phyloP scores from a whole-genome alignment of 2,888 invertebrate species.

The Anthrax anthrax region DNA sequence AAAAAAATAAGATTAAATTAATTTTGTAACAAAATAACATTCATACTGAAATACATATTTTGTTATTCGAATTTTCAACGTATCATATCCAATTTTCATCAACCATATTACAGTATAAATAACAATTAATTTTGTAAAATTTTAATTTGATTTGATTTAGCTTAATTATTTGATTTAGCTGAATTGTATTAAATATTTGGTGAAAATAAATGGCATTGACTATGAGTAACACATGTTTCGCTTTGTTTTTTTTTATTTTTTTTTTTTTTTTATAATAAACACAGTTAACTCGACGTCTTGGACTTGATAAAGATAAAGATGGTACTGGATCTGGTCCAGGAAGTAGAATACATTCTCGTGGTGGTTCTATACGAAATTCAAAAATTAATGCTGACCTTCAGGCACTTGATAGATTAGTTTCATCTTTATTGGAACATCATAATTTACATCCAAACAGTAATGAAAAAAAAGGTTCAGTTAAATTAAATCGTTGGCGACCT shows the following conservation, averaged over 20 bases:
- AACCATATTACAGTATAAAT: no score
- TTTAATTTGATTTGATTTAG: no score
- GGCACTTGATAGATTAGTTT: constrained; percentile 47
- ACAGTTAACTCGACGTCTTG: constrained; percentile 28
- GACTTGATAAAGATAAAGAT: constrained; percentile 11
- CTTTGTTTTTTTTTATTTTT: constrained; percentile 5
- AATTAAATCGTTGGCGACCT: constrained; percentile 30
- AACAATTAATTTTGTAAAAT: no score
- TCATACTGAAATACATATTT: no score
- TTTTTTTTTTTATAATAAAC: constrained; percentile 2
- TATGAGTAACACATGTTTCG: no score
- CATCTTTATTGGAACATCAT: constrained; percentile 42
- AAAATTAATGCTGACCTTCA: constrained; percentile 43
- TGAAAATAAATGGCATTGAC: no score
- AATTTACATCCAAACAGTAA: constrained; percentile 3
- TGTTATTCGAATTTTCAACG: no score
- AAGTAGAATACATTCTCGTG: constrained; percentile 20
- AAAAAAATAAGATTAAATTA: no score
- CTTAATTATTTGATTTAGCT: no score
- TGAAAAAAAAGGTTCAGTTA: constrained; percentile 14
- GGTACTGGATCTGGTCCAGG: constrained; percentile 11
- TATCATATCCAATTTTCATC: no score
- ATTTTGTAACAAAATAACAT: no score
- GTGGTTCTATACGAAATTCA: constrained; percentile 29
- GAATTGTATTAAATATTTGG: no score